Base-by-base conservation (phyloP, 2,113 vertebrate species). In the Apteryx mantelli region DNA sequence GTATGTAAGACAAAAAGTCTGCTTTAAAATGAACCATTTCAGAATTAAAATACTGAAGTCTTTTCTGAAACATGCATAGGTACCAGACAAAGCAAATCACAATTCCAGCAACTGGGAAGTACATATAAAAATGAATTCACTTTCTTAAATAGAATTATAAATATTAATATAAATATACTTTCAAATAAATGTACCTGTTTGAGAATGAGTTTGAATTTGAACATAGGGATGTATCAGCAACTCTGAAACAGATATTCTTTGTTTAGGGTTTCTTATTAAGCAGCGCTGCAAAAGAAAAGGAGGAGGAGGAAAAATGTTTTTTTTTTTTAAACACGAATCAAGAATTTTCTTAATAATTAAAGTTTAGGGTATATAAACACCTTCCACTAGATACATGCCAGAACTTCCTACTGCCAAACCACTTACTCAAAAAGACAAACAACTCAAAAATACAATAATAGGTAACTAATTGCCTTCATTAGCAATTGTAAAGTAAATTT, bases 151-250 rank as follows among this genome's bases (percentile, higher is more conserved):
- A 73, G 19, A 73, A 22, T 30, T 40, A 53, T 8, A 82, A 65
- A 64, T 11, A 30, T 5, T 68, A 64, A 28, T 71, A 64, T 34
- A 73, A 68, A 52, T 2, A 3, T 48, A 55, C 40, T 95, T 89
- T 69, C 52, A 93, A 89, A 74, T 11, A 89, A 48, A 64, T 3
- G 7, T 94, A 99, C 99, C 99, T 98, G 98, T 94, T 65, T 97
- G 95, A 75, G 94, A 88, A 7, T 98, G 97, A 86, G 97, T 92
- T 96, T 99, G 99, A 86, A 99, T 98, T 91, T 99, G 98, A 82
- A 99, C 98, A 84, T 99, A 99, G 0, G 98, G 98, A 98, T 99
- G 99, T 8, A 96, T 97, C 80, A 99, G 96, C 68, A 99, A 97
- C 84, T 99, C 99, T 48, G 98, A 95, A 94, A 99, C 98, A 22